Percentiles rank a stretch among this genome's conserved stretches.
phyloP scores from a whole-genome alignment of 2,888 invertebrate genomes.

The Pediacus dermestoides region DNA sequence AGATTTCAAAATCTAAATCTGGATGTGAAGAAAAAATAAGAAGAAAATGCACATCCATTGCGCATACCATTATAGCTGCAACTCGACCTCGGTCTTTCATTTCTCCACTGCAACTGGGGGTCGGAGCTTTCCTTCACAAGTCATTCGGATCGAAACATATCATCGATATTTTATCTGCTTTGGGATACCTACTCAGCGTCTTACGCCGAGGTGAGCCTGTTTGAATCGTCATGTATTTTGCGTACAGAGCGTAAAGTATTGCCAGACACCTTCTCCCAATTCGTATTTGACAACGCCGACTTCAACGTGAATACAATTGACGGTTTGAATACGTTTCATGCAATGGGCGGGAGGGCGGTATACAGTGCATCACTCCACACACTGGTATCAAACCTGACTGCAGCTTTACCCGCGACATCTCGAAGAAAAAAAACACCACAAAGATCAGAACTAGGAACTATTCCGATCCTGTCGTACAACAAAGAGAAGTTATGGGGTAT shows the following conservation, averaged over 20 bases:
- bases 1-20: constrained; percentile 13
- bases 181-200: constrained; percentile 19
- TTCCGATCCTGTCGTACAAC: not conserved
- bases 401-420: not conserved
- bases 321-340: constrained; percentile 25
- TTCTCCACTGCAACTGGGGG: constrained; percentile 12
- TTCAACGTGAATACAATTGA: constrained; percentile 24
- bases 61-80: constrained; percentile 22
- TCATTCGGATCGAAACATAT: constrained; percentile 28
- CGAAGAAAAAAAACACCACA: not conserved
- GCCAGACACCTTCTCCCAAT: constrained; percentile 6
- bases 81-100: constrained; percentile 13
- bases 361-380: constrained; percentile 15
- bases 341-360: constrained; percentile 21
- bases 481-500: not conserved
- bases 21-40: constrained; percentile 6
- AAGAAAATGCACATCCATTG: constrained; percentile 11
- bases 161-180: constrained; percentile 23
- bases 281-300: constrained; percentile 11
- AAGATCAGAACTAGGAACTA: not conserved
- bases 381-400: not conserved
- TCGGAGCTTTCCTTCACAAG: constrained; percentile 23
- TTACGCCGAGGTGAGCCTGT: constrained; percentile 8
- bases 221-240: constrained; percentile 28
- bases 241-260: constrained; percentile 12